Evolutionary conservation across 1,140 invertebrate genomes (phyloP).

Genomic region (Caenorhabditis remanei): DNA sequence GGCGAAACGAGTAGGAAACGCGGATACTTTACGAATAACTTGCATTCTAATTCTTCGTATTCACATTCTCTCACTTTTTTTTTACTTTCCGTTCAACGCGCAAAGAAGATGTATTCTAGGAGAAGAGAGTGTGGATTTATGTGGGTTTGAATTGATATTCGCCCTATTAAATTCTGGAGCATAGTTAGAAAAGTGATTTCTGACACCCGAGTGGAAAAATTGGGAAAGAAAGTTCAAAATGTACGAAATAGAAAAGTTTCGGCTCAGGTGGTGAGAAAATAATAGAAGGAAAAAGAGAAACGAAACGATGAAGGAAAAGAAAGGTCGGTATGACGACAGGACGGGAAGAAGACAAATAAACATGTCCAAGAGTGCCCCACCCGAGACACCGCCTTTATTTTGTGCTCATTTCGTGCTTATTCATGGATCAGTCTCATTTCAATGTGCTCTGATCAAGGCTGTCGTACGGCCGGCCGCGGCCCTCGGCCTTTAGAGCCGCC

Average conservation of each 20-base stretch:
- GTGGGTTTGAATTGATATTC: not conserved
- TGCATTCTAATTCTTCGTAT: slow-evolving; percentile 4
- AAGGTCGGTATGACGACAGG: slow-evolving; percentile 54
- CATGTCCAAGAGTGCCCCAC: slow-evolving; percentile 45
- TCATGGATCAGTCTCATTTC: not conserved
- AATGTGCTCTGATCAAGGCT: no score
- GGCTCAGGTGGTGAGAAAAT: not conserved
- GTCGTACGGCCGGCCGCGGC: no score
- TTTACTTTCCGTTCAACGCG: not conserved
- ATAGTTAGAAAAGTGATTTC: not conserved
- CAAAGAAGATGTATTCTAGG: not conserved
- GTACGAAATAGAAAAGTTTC: slow-evolving; percentile 16
- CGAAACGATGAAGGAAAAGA: not conserved
- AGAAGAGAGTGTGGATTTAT: not conserved
- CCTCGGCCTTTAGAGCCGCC: no score
- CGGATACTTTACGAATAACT: slow-evolving; percentile 14
- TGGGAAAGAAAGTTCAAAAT: not conserved
- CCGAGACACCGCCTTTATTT: not conserved
- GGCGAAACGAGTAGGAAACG: slow-evolving; percentile 2
- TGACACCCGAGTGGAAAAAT: not conserved
- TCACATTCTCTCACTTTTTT: not conserved
- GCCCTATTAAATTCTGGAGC: not conserved
- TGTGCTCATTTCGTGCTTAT: slow-evolving; percentile 11
- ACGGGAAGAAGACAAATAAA: slow-evolving; percentile 46
- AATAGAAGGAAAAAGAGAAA: slow-evolving; percentile 11